phyloP scores from a whole-genome alignment of 1,140 invertebrate species.

The Brachionus rubens region DNA sequence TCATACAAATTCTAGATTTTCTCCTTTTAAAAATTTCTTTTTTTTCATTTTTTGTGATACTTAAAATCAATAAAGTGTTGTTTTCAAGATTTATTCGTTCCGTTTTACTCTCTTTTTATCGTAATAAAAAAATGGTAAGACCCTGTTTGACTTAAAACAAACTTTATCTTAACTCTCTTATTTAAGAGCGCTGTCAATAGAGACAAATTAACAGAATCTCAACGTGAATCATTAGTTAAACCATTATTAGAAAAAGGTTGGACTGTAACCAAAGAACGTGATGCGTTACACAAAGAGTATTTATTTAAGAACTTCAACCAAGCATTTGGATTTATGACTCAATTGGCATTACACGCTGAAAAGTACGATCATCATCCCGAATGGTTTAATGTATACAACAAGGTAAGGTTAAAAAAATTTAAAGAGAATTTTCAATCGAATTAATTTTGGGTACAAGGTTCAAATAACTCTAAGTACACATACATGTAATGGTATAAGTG shows the following conservation, averaged over 20 bases:
- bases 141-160: neutral
- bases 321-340: constrained; percentile 94
- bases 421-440: neutral
- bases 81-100: constrained; percentile 12
- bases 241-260: constrained; percentile 61
- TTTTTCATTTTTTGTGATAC: neutral
- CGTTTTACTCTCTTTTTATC: too few relatives aligned
- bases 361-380: constrained; percentile 99
- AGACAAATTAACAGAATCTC: neutral
- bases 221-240: neutral
- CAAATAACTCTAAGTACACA: constrained; percentile 85
- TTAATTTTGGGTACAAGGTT: constrained; percentile 54
- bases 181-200: neutral
- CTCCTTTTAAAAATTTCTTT: too few relatives aligned
- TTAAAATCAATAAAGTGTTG: constrained; percentile 34
- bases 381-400: constrained; percentile 99
- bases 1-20: too few relatives aligned
- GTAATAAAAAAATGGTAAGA: constrained; percentile 12
- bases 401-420: constrained; percentile 63
- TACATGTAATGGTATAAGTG: constrained; percentile 82
- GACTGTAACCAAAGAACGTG: constrained; percentile 71
- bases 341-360: constrained; percentile 86
- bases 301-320: constrained; percentile 88
- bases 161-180: neutral
- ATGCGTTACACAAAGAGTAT: constrained; percentile 92